Base-by-base conservation (phyloP, 1,140 invertebrate genomes). In the Micrasema minimum region DNA sequence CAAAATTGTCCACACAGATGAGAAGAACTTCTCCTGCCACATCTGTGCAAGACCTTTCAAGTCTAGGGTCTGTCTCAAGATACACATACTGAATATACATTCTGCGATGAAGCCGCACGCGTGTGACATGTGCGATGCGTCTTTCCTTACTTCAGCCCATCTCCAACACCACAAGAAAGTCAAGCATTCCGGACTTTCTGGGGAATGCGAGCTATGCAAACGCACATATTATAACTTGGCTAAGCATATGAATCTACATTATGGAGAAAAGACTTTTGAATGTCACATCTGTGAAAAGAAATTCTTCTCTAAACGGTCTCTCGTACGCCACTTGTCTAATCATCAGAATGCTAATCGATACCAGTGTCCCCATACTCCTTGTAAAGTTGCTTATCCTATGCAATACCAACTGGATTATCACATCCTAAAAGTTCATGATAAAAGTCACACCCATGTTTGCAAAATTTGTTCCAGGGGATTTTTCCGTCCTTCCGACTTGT, bases 261-360 rank as follows among this genome's bases (percentile, higher is more conserved):
- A 89, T n/a, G 90, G 89, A 16, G 89, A 90, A 75, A 88, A 87
- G 53, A 90, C 90, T 1, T 91, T 87, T 77, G 79, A 85, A 48
- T 92, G 90, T 76, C 77, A 80, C 16, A 61, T 83, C 50, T n/a
- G n/a, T n/a, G n/a, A n/a, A n/a, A n/a, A n/a, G n/a, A n/a, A n/a
- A n/a, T n/a, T n/a, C n/a, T n/a, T n/a, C n/a, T n/a, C n/a, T n/a
- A n/a, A n/a, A n/a, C n/a, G n/a, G n/a, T n/a, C n/a, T n/a, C n/a
- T n/a, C n/a, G n/a, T n/a, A n/a, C n/a, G n/a, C n/a, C n/a, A n/a
- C n/a, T n/a, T n/a, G n/a, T n/a, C n/a, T n/a, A n/a, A n/a, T n/a
- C n/a, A n/a, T n/a, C n/a, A n/a, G n/a, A n/a, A n/a, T n/a, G n/a
- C n/a, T n/a, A n/a, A n/a, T n/a, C n/a, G n/a, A n/a, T n/a, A n/a